Evolutionary conservation across 1,140 invertebrate genomes (phyloP).

Genomic region (Cherax destructor): DNA sequence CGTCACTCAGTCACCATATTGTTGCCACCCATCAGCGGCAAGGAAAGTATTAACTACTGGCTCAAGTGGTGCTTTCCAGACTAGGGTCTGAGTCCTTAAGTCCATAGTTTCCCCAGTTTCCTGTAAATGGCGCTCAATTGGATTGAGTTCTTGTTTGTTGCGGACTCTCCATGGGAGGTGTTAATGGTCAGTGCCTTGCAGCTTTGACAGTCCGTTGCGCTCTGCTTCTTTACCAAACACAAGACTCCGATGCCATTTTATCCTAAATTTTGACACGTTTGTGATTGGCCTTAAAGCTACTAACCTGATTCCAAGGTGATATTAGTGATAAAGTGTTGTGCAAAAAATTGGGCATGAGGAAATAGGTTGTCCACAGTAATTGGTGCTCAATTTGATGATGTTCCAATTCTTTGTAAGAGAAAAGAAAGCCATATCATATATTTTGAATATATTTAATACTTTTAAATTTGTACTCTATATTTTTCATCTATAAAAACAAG

Average conservation of each 20-base stretch:
- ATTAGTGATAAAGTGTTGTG: constrained; percentile 65
- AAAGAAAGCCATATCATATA: constrained; percentile 70
- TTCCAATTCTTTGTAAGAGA: constrained; percentile 65
- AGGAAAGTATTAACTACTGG: background rate
- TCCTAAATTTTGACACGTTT: constrained; percentile 41
- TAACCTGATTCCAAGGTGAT: constrained; percentile 51
- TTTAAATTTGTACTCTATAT: constrained; percentile 68
- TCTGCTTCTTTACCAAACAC: constrained; percentile 43
- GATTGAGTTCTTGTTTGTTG: constrained; percentile 46
- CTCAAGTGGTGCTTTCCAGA: constrained; percentile 22
- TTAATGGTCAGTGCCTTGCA: constrained; percentile 64
- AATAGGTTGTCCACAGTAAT: constrained; percentile 35
- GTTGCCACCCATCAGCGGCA: background rate
- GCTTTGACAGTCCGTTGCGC: constrained; percentile 56
- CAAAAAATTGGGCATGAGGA: constrained; percentile 43
- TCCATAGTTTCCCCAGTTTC: constrained; percentile 48
- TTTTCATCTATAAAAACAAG: constrained; percentile 59
- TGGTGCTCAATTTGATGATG: constrained; percentile 65
- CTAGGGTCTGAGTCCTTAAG: constrained; percentile 36
- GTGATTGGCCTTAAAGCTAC: constrained; percentile 58
- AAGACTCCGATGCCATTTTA: constrained; percentile 32
- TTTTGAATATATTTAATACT: constrained; percentile 70
- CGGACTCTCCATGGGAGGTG: constrained; percentile 33
- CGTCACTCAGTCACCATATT: background rate
- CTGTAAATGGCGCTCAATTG: constrained; percentile 35